Conservation (phyloP, 2,797 vertebrate species). For the Tachyglossus aculeatus region DNA sequence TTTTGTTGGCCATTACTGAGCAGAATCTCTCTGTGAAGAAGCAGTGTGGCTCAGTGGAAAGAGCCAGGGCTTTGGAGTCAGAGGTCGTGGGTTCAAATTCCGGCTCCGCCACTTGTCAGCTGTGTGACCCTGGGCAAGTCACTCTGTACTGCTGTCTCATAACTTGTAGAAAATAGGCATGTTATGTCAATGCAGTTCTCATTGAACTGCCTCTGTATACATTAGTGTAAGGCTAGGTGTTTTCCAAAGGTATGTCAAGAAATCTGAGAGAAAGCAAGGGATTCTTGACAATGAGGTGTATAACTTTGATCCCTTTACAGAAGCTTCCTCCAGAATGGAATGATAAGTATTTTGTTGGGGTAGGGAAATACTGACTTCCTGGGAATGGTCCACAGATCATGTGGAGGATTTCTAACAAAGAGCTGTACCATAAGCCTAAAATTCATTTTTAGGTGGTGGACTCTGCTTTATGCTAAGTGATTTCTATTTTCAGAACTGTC, state of each 20-base stretch:
- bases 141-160: too few relatives aligned
- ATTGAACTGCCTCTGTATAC: background rate
- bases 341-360: background rate
- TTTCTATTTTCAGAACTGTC: background rate
- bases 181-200: background rate
- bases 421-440: too few relatives aligned
- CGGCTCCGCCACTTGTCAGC: too few relatives aligned
- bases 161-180: background rate
- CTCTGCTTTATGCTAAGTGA: background rate
- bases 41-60: too few relatives aligned
- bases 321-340: background rate
- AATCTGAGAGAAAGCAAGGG: background rate
- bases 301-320: background rate
- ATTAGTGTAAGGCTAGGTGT: background rate
- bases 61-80: too few relatives aligned
- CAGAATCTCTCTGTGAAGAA: too few relatives aligned
- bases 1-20: too few relatives aligned
- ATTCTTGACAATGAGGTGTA: background rate
- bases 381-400: background rate
- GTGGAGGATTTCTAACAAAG: too few relatives aligned
- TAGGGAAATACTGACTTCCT: background rate
- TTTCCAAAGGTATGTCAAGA: background rate
- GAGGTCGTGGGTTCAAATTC: too few relatives aligned
- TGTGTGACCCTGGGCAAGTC: too few relatives aligned
- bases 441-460: background rate